phyloP scores from a whole-genome alignment of 1,140 invertebrate genomes.

The Drosophila sulfurigaster region DNA sequence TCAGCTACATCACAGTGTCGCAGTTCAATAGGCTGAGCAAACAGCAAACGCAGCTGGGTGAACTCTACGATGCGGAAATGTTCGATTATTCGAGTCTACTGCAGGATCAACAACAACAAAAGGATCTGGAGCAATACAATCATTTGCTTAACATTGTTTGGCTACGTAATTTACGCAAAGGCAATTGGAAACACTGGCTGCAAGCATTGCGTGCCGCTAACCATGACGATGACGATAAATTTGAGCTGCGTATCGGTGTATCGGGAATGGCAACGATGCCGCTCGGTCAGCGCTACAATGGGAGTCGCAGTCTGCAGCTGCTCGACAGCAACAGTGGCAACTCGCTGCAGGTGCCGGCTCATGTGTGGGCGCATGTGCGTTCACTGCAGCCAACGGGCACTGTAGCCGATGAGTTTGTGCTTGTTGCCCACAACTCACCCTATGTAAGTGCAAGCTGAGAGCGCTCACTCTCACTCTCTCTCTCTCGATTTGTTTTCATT shows the following conservation, averaged over 20 bases:
- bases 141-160: slow-evolving; percentile 35
- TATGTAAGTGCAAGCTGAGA: slow-evolving; percentile 26
- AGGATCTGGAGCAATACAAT: background rate
- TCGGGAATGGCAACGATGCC: slow-evolving; percentile 38
- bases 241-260: slow-evolving; percentile 38
- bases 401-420: slow-evolving; percentile 30
- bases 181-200: slow-evolving; percentile 36
- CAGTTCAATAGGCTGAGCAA: slow-evolving; percentile 1
- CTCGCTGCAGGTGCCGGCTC: slow-evolving; percentile 11
- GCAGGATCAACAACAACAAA: slow-evolving; percentile 12
- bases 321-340: background rate
- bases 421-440: slow-evolving; percentile 45
- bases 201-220: slow-evolving; percentile 11
- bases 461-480: background rate
- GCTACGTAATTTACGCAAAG: slow-evolving; percentile 12
- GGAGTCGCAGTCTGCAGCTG: slow-evolving; percentile 4
- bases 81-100: slow-evolving; percentile 32
- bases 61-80: slow-evolving; percentile 1
- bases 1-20: background rate
- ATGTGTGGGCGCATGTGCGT: slow-evolving; percentile 42
- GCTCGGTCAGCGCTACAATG: background rate
- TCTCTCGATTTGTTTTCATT: background rate
- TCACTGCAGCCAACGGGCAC: slow-evolving; percentile 9
- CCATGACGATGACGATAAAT: background rate
- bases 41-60: background rate